phyloP scores from a whole-genome alignment of 2,113 vertebrate genomes.

The Calyptommatus sinebrachiatus region DNA sequence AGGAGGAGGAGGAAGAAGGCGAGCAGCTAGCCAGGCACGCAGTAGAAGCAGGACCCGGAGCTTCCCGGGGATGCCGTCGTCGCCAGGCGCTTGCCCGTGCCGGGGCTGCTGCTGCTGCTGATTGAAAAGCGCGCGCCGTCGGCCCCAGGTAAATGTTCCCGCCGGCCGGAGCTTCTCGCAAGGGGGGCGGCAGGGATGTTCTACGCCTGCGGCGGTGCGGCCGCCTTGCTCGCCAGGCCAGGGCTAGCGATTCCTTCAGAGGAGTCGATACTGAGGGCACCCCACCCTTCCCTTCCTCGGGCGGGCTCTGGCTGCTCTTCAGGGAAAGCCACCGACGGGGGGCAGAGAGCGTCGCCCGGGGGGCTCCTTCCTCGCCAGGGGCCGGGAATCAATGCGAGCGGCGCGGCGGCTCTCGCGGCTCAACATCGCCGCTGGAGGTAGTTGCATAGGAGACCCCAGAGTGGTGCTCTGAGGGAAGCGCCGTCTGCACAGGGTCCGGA shows the following conservation, averaged over 20 bases:
- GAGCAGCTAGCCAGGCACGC: conserved; percentile 8
- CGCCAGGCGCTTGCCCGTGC: background rate
- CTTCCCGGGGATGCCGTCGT: background rate
- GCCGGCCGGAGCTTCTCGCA: conserved; percentile 44
- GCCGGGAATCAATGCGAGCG: accelerated
- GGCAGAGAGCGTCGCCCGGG: too few relatives aligned
- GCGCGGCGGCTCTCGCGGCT: background rate
- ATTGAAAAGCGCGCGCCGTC: background rate
- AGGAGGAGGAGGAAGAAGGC: background rate
- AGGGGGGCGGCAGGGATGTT: conserved; percentile 56
- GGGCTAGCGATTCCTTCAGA: conserved; percentile 42
- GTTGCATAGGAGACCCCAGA: background rate
- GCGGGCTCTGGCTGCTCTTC: background rate
- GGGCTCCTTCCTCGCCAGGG: too few relatives aligned
- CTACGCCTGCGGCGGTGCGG: background rate
- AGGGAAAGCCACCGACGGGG: background rate
- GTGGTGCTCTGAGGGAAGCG: background rate
- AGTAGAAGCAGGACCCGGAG: background rate
- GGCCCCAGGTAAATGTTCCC: conserved; percentile 5
- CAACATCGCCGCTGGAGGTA: too few relatives aligned
- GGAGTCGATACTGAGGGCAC: background rate
- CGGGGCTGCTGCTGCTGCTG: background rate
- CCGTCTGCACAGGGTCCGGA: conserved; percentile 2
- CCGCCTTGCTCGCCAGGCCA: conserved; percentile 15
- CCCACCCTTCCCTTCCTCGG: background rate